Percentiles rank a stretch among this genome's conserved stretches.
These are phyloP conservation scores for Drosophila mojavensis DNA, from an alignment of 1,140 invertebrate genomes.

Conservation along the genomic window DNA sequence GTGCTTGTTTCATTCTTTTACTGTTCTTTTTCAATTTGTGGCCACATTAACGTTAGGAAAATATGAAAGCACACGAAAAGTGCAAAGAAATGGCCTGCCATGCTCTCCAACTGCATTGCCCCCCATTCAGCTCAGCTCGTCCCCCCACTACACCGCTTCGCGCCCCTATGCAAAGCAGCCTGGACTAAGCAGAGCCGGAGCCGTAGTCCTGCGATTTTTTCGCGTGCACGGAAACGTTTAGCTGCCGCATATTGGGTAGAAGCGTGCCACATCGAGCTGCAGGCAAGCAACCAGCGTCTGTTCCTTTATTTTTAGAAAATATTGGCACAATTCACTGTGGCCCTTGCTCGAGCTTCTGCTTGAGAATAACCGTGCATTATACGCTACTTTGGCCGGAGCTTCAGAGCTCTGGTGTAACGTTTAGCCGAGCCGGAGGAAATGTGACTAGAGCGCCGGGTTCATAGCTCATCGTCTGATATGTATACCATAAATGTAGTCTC, in stretches of 20 bases:
- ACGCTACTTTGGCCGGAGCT: slow-evolving; percentile 49
- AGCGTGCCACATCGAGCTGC: slow-evolving; percentile 38
- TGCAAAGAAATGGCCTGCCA: slow-evolving; percentile 72
- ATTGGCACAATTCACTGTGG: slow-evolving; percentile 62
- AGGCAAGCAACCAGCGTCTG: slow-evolving; percentile 48
- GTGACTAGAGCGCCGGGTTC: slow-evolving; percentile 25
- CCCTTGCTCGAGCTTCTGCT: slow-evolving; percentile 26
- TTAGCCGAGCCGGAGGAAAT: background rate
- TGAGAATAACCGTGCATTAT: slow-evolving; percentile 57
- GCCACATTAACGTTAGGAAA: slow-evolving; percentile 80
- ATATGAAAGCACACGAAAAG: slow-evolving; percentile 79
- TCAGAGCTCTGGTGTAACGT: slow-evolving; percentile 2
- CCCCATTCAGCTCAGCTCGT: background rate
- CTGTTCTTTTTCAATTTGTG: slow-evolving; percentile 79
- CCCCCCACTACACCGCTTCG: too few species aligned
- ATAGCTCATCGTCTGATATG: slow-evolving; percentile 9
- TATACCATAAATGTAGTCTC: slow-evolving; percentile 27
- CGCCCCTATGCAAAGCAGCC: slow-evolving; percentile 39
- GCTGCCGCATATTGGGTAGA: slow-evolving; percentile 70
- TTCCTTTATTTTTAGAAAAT: slow-evolving; percentile 78
- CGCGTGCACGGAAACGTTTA: slow-evolving; percentile 80
- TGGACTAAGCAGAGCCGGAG: slow-evolving; percentile 4
- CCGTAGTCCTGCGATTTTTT: slow-evolving; percentile 46
- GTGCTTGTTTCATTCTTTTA: slow-evolving; percentile 44
- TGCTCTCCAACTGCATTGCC: slow-evolving; percentile 55